These are phyloP conservation scores for Falco berigora DNA, from an alignment of 2,797 vertebrate genomes.

Conservation along the genomic window DNA sequence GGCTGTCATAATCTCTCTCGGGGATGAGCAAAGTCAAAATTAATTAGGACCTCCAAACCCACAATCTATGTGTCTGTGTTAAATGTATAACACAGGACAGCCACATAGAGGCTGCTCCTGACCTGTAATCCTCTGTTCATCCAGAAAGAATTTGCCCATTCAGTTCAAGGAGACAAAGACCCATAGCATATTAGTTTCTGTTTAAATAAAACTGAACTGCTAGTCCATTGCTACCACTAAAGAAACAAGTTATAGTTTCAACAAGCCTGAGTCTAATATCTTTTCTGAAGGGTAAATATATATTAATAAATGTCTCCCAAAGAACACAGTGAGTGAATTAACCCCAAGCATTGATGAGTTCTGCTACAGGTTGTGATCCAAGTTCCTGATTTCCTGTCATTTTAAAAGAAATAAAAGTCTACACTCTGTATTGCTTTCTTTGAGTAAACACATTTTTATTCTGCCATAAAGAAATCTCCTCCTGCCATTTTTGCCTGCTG, in stretches of 20 bases:
- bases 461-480: slow-evolving; percentile 19
- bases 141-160: neutral
- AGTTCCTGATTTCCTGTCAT: neutral
- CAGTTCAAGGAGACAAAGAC: neutral
- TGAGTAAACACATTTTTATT: slow-evolving; percentile 51
- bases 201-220: neutral
- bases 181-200: neutral
- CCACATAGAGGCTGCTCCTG: accelerated
- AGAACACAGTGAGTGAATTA: neutral
- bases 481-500: slow-evolving; percentile 31
- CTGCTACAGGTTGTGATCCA: neutral
- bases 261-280: neutral
- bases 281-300: neutral
- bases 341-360: neutral
- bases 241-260: neutral
- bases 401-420: slow-evolving; percentile 17
- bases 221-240: neutral
- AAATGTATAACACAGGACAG: neutral
- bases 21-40: neutral
- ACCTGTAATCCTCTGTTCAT: neutral
- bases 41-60: neutral
- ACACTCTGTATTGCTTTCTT: neutral
- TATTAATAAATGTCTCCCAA: neutral
- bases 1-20: neutral
- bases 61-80: neutral